These are phyloP conservation scores for Hyperoplus lanceolatus DNA, from an alignment of 2,797 vertebrate genomes.

Conservation along the genomic window DNA sequence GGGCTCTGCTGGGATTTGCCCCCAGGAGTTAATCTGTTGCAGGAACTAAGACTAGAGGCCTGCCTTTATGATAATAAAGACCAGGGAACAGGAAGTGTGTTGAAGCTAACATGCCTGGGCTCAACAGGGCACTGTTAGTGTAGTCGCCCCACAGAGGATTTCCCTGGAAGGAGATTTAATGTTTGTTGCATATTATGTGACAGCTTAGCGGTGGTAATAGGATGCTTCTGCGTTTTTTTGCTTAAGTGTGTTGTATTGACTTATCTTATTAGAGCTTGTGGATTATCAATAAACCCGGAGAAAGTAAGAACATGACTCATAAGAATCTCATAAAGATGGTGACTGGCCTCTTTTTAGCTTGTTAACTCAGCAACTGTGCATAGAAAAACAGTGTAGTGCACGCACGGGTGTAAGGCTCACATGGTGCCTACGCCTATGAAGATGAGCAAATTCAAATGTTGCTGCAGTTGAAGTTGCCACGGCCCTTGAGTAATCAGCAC, in stretches of 20 bases:
- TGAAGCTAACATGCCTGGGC: constrained; percentile 2
- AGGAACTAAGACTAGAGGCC: not conserved
- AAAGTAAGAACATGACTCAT: too few relatives aligned
- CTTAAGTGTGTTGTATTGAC: not conserved
- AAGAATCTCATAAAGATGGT: not conserved
- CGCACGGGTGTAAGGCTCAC: not conserved
- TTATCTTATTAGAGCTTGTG: not conserved
- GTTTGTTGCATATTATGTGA: constrained; percentile 1
- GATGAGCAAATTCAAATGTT: constrained; percentile 5
- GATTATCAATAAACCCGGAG: not conserved
- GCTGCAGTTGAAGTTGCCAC: not conserved
- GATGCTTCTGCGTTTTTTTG: not conserved
- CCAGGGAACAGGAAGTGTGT: constrained; percentile 9
- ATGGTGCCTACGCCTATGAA: not conserved
- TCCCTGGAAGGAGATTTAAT: not conserved
- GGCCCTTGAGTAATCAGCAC: constrained; percentile 21
- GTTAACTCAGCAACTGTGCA: not conserved
- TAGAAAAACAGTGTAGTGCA: not conserved
- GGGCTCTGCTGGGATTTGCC: not conserved
- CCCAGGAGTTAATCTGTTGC: constrained; percentile 30
- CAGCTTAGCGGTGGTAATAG: not conserved
- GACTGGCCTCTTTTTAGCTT: not conserved
- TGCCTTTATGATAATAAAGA: constrained; percentile 14
- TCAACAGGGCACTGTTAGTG: not conserved
- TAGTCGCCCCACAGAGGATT: not conserved